Evolutionary conservation across 2,888 invertebrate genomes (phyloP).

Genomic region (Drosophila melanosoma): DNA sequence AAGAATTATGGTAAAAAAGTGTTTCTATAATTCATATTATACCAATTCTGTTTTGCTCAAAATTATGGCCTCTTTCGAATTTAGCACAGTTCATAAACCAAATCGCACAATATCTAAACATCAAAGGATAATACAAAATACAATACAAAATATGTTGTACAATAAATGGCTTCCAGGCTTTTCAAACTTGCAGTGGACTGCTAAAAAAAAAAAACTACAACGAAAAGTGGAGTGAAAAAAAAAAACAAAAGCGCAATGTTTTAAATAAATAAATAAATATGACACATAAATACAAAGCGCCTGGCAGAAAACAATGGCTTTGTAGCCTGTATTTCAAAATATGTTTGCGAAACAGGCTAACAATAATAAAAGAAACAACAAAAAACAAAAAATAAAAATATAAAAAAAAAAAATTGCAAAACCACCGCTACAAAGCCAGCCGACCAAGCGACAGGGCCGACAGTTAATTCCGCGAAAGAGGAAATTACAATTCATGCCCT

Average conservation of each 20-base stretch:
- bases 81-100: slow-evolving; percentile 41
- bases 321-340: slow-evolving; percentile 8
- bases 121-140: slow-evolving; percentile 45
- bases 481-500: slow-evolving; percentile 85
- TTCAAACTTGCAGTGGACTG: slow-evolving; percentile 27
- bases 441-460: slow-evolving; percentile 70
- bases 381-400: background rate
- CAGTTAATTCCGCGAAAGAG: slow-evolving; percentile 85
- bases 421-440: slow-evolving; percentile 44
- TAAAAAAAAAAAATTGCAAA: slow-evolving; percentile 51
- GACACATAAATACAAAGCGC: slow-evolving; percentile 69
- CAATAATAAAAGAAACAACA: slow-evolving; percentile 27
- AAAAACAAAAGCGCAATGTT: slow-evolving; percentile 63
- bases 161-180: slow-evolving; percentile 37
- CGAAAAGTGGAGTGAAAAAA: slow-evolving; percentile 6
- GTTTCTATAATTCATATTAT: background rate
- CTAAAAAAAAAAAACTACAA: slow-evolving; percentile 16
- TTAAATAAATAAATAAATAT: slow-evolving; percentile 76
- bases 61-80: background rate
- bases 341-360: slow-evolving; percentile 37
- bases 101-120: slow-evolving; percentile 33
- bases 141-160: slow-evolving; percentile 9
- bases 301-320: slow-evolving; percentile 52
- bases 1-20: background rate
- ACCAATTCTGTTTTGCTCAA: background rate